Evolutionary conservation across 2,113 vertebrate genomes (phyloP), one percentile per base, ranked within the genome.

Genomic region (Thymallus thymallus): DNA sequence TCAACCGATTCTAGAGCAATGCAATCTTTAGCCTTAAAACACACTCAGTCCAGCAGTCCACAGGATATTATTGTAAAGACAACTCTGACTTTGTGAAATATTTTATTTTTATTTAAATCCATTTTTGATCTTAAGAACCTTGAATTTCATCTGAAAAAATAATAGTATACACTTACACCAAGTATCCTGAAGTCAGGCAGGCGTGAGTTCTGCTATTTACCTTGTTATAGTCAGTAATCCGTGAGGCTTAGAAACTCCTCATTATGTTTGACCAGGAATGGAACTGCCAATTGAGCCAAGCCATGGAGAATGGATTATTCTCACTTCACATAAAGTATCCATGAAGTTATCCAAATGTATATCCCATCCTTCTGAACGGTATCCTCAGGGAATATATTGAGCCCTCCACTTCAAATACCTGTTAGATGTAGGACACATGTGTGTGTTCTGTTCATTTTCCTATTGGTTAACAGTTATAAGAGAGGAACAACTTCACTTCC

Each of bases 1-100:
- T 87, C 26, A 81, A 67, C 83, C 82, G 84, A 86, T 84, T 89
- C 86, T 64, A 71, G 32, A 67, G 58, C 80, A 84, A 78, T 81
- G 80, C 82, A 64, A 83, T 24, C 20, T 89, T 82, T 82, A 77
- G 65, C 62, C 81, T 78, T 67, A 82, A 85, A 86, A 79, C 72
- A 60, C 67, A n/a, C 26, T 6, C 64, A 41, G 56, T 73, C 85
- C 79, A 87, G 9, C 35, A n/a, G n/a, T n/a, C n/a, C 9, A 41
- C 9, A 41, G 2, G 2, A 10, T 41, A 41, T 41, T 10, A 41
- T 41, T 41, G 9, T 41, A 10, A 41, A 41, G 35, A 9, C 35
- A 41, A 41, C 9, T 12, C 35, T 41, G 9, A 41, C 35, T 9
- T 41, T 41, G 26, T 26, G 26, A n/a, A n/a, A n/a, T n/a, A 26